Percentiles rank a stretch among this genome's conserved stretches.
Conservation (phyloP, 2,113 vertebrate species). For the Gobio gobio region DNA sequence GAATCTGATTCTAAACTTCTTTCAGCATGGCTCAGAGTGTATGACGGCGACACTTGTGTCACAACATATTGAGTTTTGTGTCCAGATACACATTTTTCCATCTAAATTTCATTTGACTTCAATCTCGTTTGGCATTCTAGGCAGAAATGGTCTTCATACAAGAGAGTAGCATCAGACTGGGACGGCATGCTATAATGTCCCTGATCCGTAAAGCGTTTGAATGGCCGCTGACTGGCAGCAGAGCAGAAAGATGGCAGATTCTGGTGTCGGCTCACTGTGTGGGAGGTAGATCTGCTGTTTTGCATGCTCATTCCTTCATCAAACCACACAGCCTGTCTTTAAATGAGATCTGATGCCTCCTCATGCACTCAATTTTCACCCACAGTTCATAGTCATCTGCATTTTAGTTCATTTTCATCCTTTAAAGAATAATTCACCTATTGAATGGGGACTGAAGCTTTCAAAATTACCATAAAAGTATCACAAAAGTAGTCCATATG, state of each 20-base stretch:
- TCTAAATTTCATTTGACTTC: neutral
- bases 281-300: slow-evolving; percentile 16
- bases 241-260: neutral
- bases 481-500: neutral
- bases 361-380: slow-evolving; percentile 20
- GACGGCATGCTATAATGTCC: slow-evolving; percentile 15
- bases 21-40: neutral
- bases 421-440: neutral
- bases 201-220: neutral
- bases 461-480: neutral
- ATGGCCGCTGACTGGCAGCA: neutral
- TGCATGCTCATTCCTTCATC: slow-evolving; percentile 18
- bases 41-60: neutral
- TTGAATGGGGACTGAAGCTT: neutral
- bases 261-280: neutral
- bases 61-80: neutral
- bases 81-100: neutral
- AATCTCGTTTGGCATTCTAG: neutral
- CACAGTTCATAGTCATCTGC: slow-evolving; percentile 6
- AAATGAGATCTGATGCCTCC: slow-evolving; percentile 15
- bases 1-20: neutral
- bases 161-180: neutral
- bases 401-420: slow-evolving; percentile 15
- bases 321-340: slow-evolving; percentile 33
- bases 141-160: neutral